Evolutionary conservation across 2,113 vertebrate genomes (phyloP), one percentile per base, ranked within the genome.

Genomic region (Oreochromis niloticus): DNA sequence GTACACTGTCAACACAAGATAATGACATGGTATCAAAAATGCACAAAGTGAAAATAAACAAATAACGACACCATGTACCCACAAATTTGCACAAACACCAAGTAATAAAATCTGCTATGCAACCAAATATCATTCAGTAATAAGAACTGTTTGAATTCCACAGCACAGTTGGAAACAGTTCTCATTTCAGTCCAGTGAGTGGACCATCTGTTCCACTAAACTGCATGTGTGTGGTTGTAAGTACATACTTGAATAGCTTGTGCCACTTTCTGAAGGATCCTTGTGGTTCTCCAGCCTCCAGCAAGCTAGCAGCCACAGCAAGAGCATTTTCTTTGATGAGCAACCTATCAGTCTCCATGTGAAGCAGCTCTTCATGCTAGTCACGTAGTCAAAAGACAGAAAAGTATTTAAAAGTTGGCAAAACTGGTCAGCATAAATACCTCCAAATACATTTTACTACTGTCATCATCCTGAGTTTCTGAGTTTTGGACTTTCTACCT

Each of bases 281-380:
- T 41, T 78, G 78, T 1, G 39, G 34, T 81, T 90, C 66, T 13
- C 68, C 17, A 17, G 73, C 43, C 46, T 92, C 87, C 90, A 90
- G 36, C 48, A 89, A 80, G 27, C 59, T 75, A 2, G 24, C 4
- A 3, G 75, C 85, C 85, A 91, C 83, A 83, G 88, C 81, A 4
- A 92, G 84, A 83, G 91, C 93, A 36, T 91, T 91, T 34, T 88
- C 83, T 90, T 85, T 95, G 82, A 96, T 86, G 86, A 95, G 16
- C 3, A 16, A n/a, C 63, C 79, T 91, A 56, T 95, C 92, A 2
- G 93, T 39, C 75, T 94, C 93, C 87, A 89, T 80, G 83, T 92
- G 83, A 82, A 95, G 88, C 80, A 89, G 79, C 71, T 94, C 85
- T n/a, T 93, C 88, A 78, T 85, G 50, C 94, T 94, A 9, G 11